A percentile compares a stretch with the other conserved stretches of the same genome.
Conservation (phyloP, 2,797 vertebrate species). For the Clarias pachynema region DNA sequence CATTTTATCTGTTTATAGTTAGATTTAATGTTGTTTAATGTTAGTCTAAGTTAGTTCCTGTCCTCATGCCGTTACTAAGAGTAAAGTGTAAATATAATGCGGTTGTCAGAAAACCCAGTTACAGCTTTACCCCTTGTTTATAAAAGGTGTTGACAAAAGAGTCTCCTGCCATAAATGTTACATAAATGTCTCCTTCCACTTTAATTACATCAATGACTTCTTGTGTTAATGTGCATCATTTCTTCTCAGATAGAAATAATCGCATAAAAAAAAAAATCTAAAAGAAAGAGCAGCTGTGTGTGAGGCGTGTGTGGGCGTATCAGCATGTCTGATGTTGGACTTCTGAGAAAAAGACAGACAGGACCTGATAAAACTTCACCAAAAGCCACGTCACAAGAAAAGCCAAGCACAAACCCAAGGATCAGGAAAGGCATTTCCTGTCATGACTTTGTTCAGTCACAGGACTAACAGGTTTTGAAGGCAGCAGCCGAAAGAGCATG, state of each 20-base stretch:
- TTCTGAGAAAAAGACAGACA: not conserved
- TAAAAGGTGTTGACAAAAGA: not conserved
- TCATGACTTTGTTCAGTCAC: not conserved
- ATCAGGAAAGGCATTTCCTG: constrained; percentile 13
- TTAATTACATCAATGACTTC: not conserved
- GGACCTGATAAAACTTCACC: not conserved
- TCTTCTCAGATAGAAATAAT: not conserved
- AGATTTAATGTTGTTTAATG: not conserved
- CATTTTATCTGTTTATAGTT: not conserved
- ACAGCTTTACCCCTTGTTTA: not conserved
- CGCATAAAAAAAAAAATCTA: not conserved
- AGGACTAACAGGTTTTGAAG: not conserved
- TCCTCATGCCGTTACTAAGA: not conserved
- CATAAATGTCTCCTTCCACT: not conserved
- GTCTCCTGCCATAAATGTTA: not conserved
- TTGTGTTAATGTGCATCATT: not conserved
- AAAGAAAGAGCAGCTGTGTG: not conserved
- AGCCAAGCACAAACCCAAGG: not conserved
- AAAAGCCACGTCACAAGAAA: not conserved
- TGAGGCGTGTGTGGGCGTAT: not conserved
- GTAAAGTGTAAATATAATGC: no score
- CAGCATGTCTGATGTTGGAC: not conserved
- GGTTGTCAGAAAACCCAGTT: not conserved
- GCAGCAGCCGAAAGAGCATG: constrained; percentile 4
- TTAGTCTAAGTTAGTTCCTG: not conserved